Base-by-base conservation (phyloP, 2,888 invertebrate species). In the Agrochola macilenta region DNA sequence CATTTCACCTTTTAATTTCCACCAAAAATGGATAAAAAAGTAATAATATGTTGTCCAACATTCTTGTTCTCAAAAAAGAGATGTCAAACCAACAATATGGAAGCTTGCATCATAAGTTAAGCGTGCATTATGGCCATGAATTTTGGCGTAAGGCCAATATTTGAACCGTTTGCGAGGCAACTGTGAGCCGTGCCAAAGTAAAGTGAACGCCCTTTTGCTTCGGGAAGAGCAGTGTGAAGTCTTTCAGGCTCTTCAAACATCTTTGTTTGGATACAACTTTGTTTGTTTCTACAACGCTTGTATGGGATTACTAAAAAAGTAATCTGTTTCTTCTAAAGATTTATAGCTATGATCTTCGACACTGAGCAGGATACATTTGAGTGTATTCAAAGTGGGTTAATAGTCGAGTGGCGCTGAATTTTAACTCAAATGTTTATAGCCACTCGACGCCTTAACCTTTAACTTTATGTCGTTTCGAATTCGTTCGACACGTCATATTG, bases 181-280 rank as follows among this genome's bases (percentile, higher is more conserved):
- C 90, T 88, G 89, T 88, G 90, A 91, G 89, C 91, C 83, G 89
- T 89, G 91, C 90, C 90, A 91, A 92, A 92, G 92, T 90, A 92
- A 93, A 93, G 90, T 90, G 91, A 91, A 92, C 92, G 93, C 93
- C 90, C 91, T 92, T 92, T 92, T 92, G 91, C 92, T 91, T 92
- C 91, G 86, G 89, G 82, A 88, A 89, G 85, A 90, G 85, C 84
- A 82, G 89, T 89, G 90, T 90, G 89, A 91, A 92, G 90, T 88
- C 88, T 91, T 90, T 90, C 90, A 90, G 88, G 89, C 89, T 91
- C 89, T 90, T 88, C 88, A 89, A 89, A 89, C 88, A 88, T 78
- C 57, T 30, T 81, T 81, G 79, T 88, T 82, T 86, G 83, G 83
- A 85, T 87, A 39, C 60, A 64, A 70, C 65, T 80, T 73, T 83